A percentile compares a stretch with the other conserved stretches of the same genome.
Evolutionary conservation across 2,888 invertebrate genomes (phyloP).

Genomic region (Dioctria rufipes): DNA sequence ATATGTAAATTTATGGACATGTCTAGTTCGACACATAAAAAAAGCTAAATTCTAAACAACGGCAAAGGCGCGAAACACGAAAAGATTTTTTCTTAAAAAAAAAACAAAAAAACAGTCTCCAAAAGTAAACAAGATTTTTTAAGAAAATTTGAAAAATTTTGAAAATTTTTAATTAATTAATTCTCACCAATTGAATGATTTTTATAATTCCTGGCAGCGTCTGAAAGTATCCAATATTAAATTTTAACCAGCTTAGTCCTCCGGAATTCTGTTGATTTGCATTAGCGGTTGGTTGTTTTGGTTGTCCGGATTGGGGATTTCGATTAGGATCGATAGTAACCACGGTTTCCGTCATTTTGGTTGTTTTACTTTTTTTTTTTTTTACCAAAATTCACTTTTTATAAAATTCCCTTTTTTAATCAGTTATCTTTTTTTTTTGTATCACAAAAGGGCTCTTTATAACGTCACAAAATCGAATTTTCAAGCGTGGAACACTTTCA

Average conservation of each 20-base stretch:
- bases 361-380: conserved; percentile 2
- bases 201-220: conserved; percentile 87
- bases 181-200: conserved; percentile 84
- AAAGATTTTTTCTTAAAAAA: background rate
- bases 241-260: conserved; percentile 78
- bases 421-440: background rate
- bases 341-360: conserved; percentile 83
- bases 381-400: background rate
- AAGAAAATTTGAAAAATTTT: background rate
- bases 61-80: background rate
- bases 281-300: conserved; percentile 65
- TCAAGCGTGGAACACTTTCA: background rate
- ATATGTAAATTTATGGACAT: background rate
- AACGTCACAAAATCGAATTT: background rate
- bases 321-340: conserved; percentile 79
- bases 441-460: background rate
- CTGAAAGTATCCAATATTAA: conserved; percentile 86
- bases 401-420: background rate
- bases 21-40: background rate
- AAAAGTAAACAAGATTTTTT: background rate
- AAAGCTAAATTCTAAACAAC: background rate
- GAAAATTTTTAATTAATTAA: background rate
- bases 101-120: background rate
- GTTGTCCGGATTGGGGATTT: conserved; percentile 72
- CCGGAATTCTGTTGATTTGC: conserved; percentile 67